Conservation (phyloP, 2,888 invertebrate species). For the Hirtodrosophila duncani region DNA sequence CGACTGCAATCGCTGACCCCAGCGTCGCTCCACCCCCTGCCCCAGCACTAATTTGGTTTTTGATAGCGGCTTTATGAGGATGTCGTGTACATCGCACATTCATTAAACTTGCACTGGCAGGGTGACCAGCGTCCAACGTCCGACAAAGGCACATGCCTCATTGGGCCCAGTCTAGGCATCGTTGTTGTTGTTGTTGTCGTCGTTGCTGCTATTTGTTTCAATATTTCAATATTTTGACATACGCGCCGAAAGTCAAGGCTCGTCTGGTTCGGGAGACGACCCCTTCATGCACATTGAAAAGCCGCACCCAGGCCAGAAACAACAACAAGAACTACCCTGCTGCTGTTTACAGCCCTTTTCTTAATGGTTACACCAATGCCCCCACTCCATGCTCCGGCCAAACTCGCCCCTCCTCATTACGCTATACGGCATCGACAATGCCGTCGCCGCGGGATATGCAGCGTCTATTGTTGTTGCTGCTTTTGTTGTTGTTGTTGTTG, state of each 20-base stretch:
- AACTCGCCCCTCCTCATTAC: conserved; percentile 28
- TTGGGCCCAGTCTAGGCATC: too few species aligned
- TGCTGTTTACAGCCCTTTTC: conserved; percentile 22
- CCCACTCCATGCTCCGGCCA: too few species aligned
- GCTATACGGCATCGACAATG: conserved; percentile 20
- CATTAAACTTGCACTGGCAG: conserved; percentile 46
- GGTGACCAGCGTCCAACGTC: conserved; percentile 13
- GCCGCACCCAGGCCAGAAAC: conserved; percentile 39
- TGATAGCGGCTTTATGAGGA: conserved; percentile 43
- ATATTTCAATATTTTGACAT: conserved; percentile 72
- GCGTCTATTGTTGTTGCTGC: conserved; percentile 22
- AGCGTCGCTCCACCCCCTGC: too few species aligned
- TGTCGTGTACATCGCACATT: conserved; percentile 67
- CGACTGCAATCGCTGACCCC: conserved; percentile 58
- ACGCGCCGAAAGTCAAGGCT: conserved; percentile 58
- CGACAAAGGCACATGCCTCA: conserved; percentile 8
- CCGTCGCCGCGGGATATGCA: conserved; percentile 56
- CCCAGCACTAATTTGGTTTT: conserved; percentile 53
- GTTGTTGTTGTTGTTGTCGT: conserved; percentile 4
- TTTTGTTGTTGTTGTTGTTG: conserved; percentile 10
- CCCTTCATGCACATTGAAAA: conserved; percentile 6
- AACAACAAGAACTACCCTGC: conserved; percentile 11
- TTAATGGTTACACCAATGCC: not conserved
- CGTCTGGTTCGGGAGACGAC: conserved; percentile 4
- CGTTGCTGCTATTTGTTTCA: conserved; percentile 49